A percentile compares a stretch with the other conserved stretches of the same genome.
Evolutionary conservation across 2,113 vertebrate species (phyloP).

Genomic region (Agelaius tricolor): DNA sequence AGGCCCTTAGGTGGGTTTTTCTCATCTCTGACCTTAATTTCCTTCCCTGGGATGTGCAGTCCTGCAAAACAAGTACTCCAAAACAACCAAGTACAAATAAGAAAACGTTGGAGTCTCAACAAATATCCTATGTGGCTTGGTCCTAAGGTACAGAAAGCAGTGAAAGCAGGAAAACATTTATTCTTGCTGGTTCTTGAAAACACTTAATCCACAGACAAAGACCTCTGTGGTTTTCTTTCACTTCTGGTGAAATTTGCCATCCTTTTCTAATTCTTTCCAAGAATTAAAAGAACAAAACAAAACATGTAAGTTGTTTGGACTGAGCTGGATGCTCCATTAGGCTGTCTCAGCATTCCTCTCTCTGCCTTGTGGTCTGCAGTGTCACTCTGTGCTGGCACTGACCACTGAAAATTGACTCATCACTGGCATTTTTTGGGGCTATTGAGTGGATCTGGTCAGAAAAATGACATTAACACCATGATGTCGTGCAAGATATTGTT

Average conservation of each 20-base stretch:
- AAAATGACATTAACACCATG: background rate
- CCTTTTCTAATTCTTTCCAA: slow-evolving; percentile 27
- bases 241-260: slow-evolving; percentile 22
- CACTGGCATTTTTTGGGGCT: background rate
- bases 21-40: slow-evolving; percentile 33
- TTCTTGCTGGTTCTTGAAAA: slow-evolving; percentile 24
- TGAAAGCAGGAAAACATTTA: slow-evolving; percentile 12
- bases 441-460: background rate
- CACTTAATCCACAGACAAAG: background rate
- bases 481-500: background rate
- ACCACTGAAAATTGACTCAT: background rate
- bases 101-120: background rate
- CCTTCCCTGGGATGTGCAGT: background rate
- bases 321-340: background rate
- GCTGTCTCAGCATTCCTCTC: background rate
- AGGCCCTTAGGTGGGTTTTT: slow-evolving; percentile 5
- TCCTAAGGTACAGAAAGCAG: slow-evolving; percentile 12
- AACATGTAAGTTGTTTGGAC: background rate
- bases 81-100: background rate
- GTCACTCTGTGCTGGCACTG: background rate
- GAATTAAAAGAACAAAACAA: slow-evolving; percentile 28
- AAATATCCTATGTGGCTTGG: background rate
- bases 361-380: background rate
- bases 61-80: background rate
- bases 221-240: background rate